Conservation (phyloP, 30 jellyfish, hydroid and myxozoan genomes). For the Hydractinia symbiolongicarpus region DNA sequence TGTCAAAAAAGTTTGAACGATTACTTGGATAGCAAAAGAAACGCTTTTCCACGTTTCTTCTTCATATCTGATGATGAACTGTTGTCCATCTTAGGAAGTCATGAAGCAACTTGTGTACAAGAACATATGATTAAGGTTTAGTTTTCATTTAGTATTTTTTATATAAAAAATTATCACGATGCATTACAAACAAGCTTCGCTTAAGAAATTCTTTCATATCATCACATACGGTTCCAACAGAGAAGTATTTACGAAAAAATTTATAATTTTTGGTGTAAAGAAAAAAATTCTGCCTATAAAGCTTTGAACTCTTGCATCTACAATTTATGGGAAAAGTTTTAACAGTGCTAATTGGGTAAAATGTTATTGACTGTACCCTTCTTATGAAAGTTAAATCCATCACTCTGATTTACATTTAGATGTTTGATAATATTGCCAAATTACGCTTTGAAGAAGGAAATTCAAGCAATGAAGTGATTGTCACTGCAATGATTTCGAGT, state of each 20-base stretch:
- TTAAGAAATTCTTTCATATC: neutral
- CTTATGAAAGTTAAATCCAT: neutral
- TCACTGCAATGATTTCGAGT: conserved; percentile 86
- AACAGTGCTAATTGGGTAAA: too few species aligned
- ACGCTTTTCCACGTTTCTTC: conserved; percentile 91
- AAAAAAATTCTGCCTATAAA: too few species aligned
- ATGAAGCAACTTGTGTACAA: conserved; percentile 94
- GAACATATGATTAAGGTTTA: conserved; percentile 95
- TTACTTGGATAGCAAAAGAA: conserved; percentile 87
- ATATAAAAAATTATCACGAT: neutral
- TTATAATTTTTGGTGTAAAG: too few species aligned
- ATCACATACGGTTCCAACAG: too few species aligned
- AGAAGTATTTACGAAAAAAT: too few species aligned
- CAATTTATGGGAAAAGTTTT: too few species aligned
- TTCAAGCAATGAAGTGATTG: conserved; percentile 53
- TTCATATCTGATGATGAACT: conserved; percentile 93
- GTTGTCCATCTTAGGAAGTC: conserved; percentile 90
- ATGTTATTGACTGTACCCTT: too few species aligned
- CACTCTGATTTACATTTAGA: conserved; percentile 29
- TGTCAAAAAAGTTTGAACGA: conserved; percentile 94
- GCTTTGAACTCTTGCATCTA: too few species aligned
- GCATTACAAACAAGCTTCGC: neutral
- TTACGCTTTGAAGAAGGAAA: conserved; percentile 66
- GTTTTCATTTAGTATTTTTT: neutral
- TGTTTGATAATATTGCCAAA: conserved; percentile 91